A percentile compares a stretch with the other conserved stretches of the same genome.
phyloP scores from a whole-genome alignment of 2,797 vertebrate genomes.

The Anas bernieri region DNA sequence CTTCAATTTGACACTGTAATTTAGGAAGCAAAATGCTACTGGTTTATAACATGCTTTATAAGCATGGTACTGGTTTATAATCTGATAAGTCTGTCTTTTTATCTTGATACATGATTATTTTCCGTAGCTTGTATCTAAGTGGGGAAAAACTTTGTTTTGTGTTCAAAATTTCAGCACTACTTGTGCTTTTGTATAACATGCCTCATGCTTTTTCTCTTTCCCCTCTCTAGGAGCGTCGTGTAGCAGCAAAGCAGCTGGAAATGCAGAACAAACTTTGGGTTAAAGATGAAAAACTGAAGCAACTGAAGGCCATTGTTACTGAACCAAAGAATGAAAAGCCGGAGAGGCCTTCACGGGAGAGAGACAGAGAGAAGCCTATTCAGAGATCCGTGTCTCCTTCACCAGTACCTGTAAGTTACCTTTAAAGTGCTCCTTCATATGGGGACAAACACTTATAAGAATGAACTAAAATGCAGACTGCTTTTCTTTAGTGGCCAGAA shows the following conservation, averaged over 20 bases:
- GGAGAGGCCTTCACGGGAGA: conserved; percentile 86
- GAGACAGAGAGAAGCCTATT: conserved; percentile 77
- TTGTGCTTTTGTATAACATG: fast-evolving
- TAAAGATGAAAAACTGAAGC: conserved; percentile 96
- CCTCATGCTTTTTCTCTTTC: not conserved
- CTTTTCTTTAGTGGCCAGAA: not conserved
- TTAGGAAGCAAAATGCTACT: not conserved
- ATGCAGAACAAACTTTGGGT: conserved; percentile 99
- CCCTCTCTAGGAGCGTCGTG: conserved; percentile 85
- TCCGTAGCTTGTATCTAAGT: not conserved
- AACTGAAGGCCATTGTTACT: conserved; percentile 94
- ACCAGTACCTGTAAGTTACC: conserved; percentile 83
- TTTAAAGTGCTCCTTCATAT: fast-evolving
- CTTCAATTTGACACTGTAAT: not conserved
- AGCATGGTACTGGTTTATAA: no score
- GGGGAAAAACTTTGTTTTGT: not conserved
- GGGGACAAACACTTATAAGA: fast-evolving
- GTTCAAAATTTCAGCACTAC: not conserved
- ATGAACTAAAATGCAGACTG: not conserved
- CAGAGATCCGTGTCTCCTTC: conserved; percentile 86
- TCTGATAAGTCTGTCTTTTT: not conserved
- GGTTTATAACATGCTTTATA: not conserved
- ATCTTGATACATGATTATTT: not conserved
- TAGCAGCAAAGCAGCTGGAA: conserved; percentile 95
- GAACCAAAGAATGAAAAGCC: conserved; percentile 83